Evolutionary conservation across 2,888 invertebrate genomes (phyloP).

Genomic region (Sinodicranocentrus sp.): DNA sequence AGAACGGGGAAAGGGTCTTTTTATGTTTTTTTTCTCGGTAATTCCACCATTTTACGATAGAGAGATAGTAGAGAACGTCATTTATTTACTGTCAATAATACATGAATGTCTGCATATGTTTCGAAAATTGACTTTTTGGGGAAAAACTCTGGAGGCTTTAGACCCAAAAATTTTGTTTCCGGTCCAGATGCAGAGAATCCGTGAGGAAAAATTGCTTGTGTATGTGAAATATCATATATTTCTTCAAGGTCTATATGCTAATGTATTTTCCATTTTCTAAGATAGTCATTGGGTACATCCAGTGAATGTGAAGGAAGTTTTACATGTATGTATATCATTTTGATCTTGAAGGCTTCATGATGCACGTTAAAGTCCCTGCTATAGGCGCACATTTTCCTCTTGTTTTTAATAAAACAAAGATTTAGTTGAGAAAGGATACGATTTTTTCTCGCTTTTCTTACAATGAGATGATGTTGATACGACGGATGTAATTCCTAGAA

Average conservation of each 20-base stretch:
- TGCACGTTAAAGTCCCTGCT: background rate
- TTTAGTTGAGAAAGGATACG: slow-evolving; percentile 3
- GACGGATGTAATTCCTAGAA: slow-evolving; percentile 57
- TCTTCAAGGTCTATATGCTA: background rate
- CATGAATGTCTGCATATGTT: slow-evolving; percentile 36
- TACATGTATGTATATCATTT: slow-evolving; percentile 3
- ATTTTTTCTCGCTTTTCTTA: background rate
- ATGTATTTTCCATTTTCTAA: background rate
- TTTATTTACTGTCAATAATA: slow-evolving; percentile 31
- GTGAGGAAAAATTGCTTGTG: slow-evolving; percentile 6
- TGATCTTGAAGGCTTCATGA: background rate
- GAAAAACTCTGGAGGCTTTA: slow-evolving; percentile 73
- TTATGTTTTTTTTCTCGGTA: slow-evolving; percentile 8
- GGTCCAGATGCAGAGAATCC: slow-evolving; percentile 74
- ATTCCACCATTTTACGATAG: slow-evolving; percentile 19
- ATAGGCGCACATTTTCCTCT: slow-evolving; percentile 12
- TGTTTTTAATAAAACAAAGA: slow-evolving; percentile 32
- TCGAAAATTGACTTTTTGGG: slow-evolving; percentile 70
- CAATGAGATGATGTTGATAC: slow-evolving; percentile 24
- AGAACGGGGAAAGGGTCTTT: background rate
- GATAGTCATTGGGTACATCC: background rate
- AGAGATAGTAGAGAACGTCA: slow-evolving; percentile 3
- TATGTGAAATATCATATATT: too few relatives aligned
- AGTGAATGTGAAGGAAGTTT: too few relatives aligned
- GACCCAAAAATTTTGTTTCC: slow-evolving; percentile 76